phyloP scores from a whole-genome alignment of 2,113 vertebrate species.

The Erythrolamprus reginae region DNA sequence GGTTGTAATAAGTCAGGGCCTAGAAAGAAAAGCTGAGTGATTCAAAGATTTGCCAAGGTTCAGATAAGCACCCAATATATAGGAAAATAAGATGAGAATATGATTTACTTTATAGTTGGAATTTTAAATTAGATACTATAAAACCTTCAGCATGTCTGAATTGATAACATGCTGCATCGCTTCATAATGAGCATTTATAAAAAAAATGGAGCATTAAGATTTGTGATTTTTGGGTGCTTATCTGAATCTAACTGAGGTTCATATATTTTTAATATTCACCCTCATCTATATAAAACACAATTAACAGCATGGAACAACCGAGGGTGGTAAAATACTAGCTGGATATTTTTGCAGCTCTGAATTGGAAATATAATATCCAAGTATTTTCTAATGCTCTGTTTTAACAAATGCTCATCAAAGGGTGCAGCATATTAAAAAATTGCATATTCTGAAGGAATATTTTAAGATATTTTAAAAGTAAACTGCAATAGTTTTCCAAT shows the following conservation, averaged over 20 bases:
- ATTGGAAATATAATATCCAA: conserved; percentile 32
- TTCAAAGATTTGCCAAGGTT: conserved; percentile 39
- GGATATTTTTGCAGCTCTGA: conserved; percentile 31
- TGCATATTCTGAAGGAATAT: conserved; percentile 27
- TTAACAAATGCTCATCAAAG: conserved; percentile 57
- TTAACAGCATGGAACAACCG: conserved; percentile 10
- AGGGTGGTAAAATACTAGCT: conserved; percentile 13
- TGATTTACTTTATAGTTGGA: not conserved
- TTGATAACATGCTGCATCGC: conserved; percentile 33
- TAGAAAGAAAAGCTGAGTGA: conserved; percentile 27
- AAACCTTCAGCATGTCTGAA: conserved; percentile 38
- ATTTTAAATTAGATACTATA: conserved; percentile 9
- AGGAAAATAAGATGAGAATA: conserved; percentile 24
- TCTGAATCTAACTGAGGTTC: conserved; percentile 49
- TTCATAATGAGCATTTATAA: conserved; percentile 46
- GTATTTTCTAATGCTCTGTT: conserved; percentile 33
- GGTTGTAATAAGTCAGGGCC: not conserved
- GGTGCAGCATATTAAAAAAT: conserved; percentile 51
- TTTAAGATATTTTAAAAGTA: conserved; percentile 11
- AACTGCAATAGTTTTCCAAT: not conserved
- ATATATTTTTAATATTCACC: not conserved
- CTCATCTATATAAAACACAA: not conserved
- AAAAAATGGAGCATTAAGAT: conserved; percentile 32
- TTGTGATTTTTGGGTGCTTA: conserved; percentile 49
- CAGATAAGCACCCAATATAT: conserved; percentile 51